A percentile compares a stretch with the other conserved stretches of the same genome.
These are phyloP conservation scores for Sceloporus undulatus DNA, from an alignment of 2,113 vertebrate genomes.

Conservation along the genomic window DNA sequence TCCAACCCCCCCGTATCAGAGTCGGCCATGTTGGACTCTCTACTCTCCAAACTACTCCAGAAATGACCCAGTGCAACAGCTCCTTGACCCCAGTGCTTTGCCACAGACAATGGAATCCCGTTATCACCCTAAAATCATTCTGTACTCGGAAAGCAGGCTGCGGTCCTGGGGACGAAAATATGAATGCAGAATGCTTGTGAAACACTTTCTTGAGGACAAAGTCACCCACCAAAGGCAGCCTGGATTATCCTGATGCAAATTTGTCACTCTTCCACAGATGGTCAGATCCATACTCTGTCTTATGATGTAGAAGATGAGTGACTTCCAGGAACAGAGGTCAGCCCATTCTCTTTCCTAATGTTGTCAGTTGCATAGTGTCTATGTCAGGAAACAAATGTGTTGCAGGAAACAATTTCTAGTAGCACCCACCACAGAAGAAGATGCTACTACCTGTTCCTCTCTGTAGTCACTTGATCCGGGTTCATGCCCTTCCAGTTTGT, in stretches of 20 bases:
- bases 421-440: not conserved
- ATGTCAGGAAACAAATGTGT: not conserved
- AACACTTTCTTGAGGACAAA: slow-evolving; percentile 93
- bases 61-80: slow-evolving; percentile 81
- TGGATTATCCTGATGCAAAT: slow-evolving; percentile 85
- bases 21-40: slow-evolving; percentile 70
- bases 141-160: slow-evolving; percentile 87
- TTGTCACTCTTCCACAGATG: slow-evolving; percentile 86
- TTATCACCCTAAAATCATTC: slow-evolving; percentile 86
- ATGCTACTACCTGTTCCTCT: not conserved
- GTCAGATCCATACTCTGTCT: slow-evolving; percentile 92
- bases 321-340: slow-evolving; percentile 94
- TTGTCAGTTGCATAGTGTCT: not conserved
- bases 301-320: slow-evolving; percentile 92
- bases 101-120: slow-evolving; percentile 82
- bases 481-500: not conserved
- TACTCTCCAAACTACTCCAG: slow-evolving; percentile 63
- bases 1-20: slow-evolving; percentile 86
- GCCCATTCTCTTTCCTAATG: slow-evolving; percentile 35
- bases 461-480: not conserved
- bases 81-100: slow-evolving; percentile 88
- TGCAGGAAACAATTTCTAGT: not conserved
- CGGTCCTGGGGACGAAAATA: slow-evolving; percentile 83
- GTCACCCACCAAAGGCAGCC: slow-evolving; percentile 82
- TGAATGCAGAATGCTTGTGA: slow-evolving; percentile 88